Percentiles rank a stretch among this genome's conserved stretches.
These are phyloP conservation scores for Invenusta paracnida DNA, from an alignment of 2,888 invertebrate species.

Conservation along the genomic window DNA sequence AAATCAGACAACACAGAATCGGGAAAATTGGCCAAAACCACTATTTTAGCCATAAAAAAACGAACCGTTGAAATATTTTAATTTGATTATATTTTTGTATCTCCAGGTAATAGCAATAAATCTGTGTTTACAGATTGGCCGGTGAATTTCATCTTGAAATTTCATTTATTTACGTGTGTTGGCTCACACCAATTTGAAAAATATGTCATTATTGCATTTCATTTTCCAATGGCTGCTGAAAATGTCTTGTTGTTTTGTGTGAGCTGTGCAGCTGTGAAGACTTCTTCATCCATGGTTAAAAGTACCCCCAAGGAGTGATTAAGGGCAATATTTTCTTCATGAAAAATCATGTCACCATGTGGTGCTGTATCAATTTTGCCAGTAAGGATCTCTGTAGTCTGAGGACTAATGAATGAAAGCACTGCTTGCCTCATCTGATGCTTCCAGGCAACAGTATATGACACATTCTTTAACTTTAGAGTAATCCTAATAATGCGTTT, in stretches of 20 bases:
- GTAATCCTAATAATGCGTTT: neutral
- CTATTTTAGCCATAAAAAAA: constrained; percentile 23
- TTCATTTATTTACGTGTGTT: neutral
- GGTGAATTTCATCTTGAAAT: constrained; percentile 29
- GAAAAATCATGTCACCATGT: neutral
- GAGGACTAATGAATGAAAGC: neutral
- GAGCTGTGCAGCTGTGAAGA: neutral
- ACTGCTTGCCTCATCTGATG: neutral
- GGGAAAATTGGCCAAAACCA: constrained; percentile 22
- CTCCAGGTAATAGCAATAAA: constrained; percentile 21
- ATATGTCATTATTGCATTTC: neutral
- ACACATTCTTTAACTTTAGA: neutral
- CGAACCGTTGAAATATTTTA: constrained; percentile 21
- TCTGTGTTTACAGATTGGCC: constrained; percentile 5
- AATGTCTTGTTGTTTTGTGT: neutral
- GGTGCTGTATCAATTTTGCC: neutral
- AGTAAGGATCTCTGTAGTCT: neutral
- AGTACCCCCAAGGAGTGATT: neutral
- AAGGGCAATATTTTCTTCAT: neutral
- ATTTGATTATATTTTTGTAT: constrained; percentile 22
- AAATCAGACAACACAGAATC: neutral
- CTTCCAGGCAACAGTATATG: neutral
- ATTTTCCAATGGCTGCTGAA: neutral
- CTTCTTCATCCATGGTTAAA: neutral
- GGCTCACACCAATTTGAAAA: neutral